These are phyloP conservation scores for Cotesia glomerata DNA, from an alignment of 1,140 invertebrate species.

Conservation along the genomic window DNA sequence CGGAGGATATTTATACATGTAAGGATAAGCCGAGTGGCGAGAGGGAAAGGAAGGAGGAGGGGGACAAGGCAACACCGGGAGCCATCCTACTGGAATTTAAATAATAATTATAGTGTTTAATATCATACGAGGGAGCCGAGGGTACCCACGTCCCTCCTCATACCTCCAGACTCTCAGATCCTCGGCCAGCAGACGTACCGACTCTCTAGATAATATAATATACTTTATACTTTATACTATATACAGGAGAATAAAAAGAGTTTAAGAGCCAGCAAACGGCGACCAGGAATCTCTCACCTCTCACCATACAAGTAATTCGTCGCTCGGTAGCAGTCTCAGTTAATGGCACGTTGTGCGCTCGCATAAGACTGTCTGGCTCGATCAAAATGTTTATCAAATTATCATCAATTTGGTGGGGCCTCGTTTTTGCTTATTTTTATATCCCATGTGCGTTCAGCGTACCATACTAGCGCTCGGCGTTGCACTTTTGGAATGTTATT, in stretches of 20 bases:
- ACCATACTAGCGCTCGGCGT: slow-evolving; percentile 24
- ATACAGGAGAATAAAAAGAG: no score
- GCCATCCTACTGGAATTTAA: slow-evolving; percentile 65
- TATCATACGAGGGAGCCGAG: slow-evolving; percentile 53
- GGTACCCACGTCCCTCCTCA: background rate
- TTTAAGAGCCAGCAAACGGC: background rate
- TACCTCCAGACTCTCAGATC: slow-evolving; percentile 4
- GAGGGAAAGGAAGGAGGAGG: slow-evolving; percentile 19
- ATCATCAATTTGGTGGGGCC: slow-evolving; percentile 7
- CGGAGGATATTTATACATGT: background rate
- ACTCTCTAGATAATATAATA: background rate
- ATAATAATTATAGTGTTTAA: slow-evolving; percentile 66
- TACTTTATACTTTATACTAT: no score
- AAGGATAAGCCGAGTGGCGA: slow-evolving; percentile 21
- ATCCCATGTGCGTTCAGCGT: background rate
- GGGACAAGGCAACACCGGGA: slow-evolving; percentile 58
- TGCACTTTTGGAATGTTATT: background rate
- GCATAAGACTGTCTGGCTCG: background rate
- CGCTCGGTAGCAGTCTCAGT: background rate
- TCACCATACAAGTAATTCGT: slow-evolving; percentile 3
- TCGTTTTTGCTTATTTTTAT: slow-evolving; percentile 1
- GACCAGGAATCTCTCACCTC: slow-evolving; percentile 30
- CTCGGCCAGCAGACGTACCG: background rate
- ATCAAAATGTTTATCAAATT: slow-evolving; percentile 30
- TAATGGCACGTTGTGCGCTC: slow-evolving; percentile 20